phyloP scores from a whole-genome alignment of 1,140 invertebrate species.

The Pachypeltis micranthus region DNA sequence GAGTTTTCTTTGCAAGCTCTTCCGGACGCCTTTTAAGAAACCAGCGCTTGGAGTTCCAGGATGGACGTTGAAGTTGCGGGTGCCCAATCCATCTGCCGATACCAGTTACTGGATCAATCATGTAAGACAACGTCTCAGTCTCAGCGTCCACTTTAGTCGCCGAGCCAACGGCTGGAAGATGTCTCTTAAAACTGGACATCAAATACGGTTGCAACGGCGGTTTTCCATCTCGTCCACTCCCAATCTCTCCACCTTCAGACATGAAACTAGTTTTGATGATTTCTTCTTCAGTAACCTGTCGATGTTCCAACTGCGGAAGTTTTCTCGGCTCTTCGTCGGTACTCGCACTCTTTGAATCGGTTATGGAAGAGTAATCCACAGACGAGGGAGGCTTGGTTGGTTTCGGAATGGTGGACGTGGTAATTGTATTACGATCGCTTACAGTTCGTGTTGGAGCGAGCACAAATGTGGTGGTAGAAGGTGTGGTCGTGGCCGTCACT shows the following conservation, averaged over 20 bases:
- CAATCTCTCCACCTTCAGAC: conserved; percentile 3
- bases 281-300: conserved; percentile 20
- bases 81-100: conserved; percentile 23
- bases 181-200: conserved; percentile 4
- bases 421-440: background rate
- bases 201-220: background rate
- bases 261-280: conserved; percentile 17
- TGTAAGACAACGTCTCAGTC: conserved; percentile 25
- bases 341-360: too few relatives aligned
- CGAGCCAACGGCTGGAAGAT: background rate
- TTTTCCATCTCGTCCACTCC: conserved; percentile 12
- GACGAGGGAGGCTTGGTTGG: too few relatives aligned
- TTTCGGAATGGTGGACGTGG: background rate
- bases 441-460: too few relatives aligned
- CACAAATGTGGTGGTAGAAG: too few relatives aligned
- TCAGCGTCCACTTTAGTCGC: conserved; percentile 13
- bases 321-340: conserved; percentile 16
- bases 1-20: too few relatives aligned
- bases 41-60: background rate
- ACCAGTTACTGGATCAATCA: conserved; percentile 25
- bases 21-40: background rate
- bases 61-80: background rate
- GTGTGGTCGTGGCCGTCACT: too few relatives aligned
- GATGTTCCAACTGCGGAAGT: conserved; percentile 16
- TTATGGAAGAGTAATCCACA: too few relatives aligned